Conservation (phyloP, 1,140 invertebrate species). For the Oscheius sp. region DNA sequence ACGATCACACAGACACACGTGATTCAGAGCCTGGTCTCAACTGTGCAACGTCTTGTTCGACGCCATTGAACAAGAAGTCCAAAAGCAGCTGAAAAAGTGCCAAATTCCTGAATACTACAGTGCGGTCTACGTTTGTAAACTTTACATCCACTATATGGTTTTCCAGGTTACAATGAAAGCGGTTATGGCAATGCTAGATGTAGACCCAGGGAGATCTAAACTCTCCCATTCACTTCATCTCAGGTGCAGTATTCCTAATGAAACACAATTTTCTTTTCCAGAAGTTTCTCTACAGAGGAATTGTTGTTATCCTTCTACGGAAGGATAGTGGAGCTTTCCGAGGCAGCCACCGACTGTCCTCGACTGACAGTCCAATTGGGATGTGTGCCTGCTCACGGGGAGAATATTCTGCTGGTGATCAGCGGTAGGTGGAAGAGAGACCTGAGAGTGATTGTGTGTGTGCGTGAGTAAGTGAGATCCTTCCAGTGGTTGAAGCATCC, state of each 20-base stretch:
- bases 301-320: conserved; percentile 69
- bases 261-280: background rate
- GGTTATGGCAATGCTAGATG: background rate
- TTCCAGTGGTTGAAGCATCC: background rate
- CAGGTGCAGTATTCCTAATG: background rate
- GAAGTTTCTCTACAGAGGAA: conserved; percentile 4
- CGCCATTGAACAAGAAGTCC: background rate
- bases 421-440: too few species aligned
- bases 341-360: conserved; percentile 72
- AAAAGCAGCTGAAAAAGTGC: background rate
- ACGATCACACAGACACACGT: background rate
- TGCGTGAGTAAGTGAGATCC: background rate
- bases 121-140: background rate
- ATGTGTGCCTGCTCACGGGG: background rate
- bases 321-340: conserved; percentile 80
- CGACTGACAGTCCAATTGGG: background rate
- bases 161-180: background rate
- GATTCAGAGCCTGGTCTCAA: background rate
- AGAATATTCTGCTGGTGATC: background rate
- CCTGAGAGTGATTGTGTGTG: too few species aligned
- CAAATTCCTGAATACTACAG: background rate
- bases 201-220: background rate
- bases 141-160: background rate
- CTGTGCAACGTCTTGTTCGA: background rate
- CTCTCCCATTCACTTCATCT: background rate